Base-by-base conservation (phyloP, 2,113 vertebrate genomes). In the Chloebia gouldiae region DNA sequence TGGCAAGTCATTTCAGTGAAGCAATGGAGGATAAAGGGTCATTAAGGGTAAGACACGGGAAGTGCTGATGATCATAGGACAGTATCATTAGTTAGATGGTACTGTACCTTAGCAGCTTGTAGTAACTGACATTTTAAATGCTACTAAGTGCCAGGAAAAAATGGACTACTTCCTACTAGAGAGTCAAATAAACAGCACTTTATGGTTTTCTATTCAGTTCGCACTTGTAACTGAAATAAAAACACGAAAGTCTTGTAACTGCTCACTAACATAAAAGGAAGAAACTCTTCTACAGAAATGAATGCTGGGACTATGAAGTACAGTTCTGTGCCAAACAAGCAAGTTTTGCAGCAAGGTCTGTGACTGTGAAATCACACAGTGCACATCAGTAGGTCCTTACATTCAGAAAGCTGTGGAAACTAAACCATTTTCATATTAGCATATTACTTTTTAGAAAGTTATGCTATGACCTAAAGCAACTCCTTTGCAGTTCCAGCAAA, bases 131-230 rank as follows among this genome's bases (percentile, higher is more conserved):
- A 86, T 57, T 86, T 88, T 80, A 95, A 87, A 72, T 57, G 66
- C 40, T 82, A 76, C 3, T 68, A 82, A 94, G 66, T 5, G 3
- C 19, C 6, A 33, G 69, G 40, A 78, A 80, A 51, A 68, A 83
- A 69, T 7, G 2, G 31, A 77, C 39, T 44, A 50, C 50, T 24
- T 95, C 45, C 84, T 82, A 73, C 20, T 17, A 60, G 42, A 61
- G 5, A 85, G 23, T 72, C 73, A 89, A 87, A 57, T 71, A 92
- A 95, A 57, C 27, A 90, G 24, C 42, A 83, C 79, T 82, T 70
- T 11, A 70, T 15, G 11, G 76, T 47, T 89, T 93, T 82, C 85
- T 66, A 95, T 83, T 93, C 75, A 86, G 81, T 85, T 96, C 87
- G 85, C 45, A 65, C 22, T 82, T 90, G 45, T 17, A 63, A 93